Evolutionary conservation across 2,797 vertebrate genomes (phyloP).

Genomic region (Peromyscus eremicus): DNA sequence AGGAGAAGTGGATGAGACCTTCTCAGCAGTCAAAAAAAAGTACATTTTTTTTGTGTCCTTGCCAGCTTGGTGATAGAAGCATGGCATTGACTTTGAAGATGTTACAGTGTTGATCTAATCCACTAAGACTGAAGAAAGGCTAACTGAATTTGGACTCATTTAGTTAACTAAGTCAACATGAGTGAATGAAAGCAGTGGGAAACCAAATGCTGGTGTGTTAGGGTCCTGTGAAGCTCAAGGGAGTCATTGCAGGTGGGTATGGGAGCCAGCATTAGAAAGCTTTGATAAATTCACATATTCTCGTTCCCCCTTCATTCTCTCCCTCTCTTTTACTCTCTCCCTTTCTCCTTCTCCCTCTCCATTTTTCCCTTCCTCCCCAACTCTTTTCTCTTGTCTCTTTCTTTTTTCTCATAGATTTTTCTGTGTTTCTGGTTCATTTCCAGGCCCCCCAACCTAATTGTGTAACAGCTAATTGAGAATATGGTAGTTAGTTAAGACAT

Average conservation of each 20-base stretch:
- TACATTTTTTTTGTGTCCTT: constrained; percentile 19
- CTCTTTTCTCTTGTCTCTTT: background rate
- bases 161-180: background rate
- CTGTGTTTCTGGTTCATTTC: constrained; percentile 27
- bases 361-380: background rate
- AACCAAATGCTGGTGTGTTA: background rate
- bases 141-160: background rate
- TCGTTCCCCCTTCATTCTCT: background rate
- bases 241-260: background rate
- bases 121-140: background rate
- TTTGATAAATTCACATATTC: background rate
- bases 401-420: background rate
- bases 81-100: background rate
- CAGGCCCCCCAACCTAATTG: constrained; percentile 19
- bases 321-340: too few relatives aligned
- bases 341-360: background rate
- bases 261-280: background rate
- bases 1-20: background rate
- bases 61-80: background rate
- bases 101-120: background rate
- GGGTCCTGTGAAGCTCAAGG: background rate
- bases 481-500: constrained; percentile 11
- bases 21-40: background rate
- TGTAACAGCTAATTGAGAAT: constrained; percentile 41
- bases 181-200: background rate